Evolutionary conservation across 2,888 invertebrate species (phyloP).

Genomic region (Pachycephus smyrnensis): DNA sequence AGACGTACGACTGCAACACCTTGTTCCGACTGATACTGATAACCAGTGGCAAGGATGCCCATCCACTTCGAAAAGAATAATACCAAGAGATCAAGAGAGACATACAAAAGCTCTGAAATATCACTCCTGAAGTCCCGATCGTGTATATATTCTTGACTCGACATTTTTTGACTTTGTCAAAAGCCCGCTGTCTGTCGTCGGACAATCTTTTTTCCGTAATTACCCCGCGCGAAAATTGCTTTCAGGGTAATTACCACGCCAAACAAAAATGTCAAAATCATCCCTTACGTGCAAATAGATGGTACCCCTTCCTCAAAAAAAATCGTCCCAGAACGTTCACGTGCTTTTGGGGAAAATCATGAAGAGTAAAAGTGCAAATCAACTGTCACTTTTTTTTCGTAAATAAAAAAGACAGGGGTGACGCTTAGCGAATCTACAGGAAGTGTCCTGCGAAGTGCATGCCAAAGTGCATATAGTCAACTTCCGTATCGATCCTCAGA

Average conservation of each 20-base stretch:
- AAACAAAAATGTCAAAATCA: too few relatives aligned
- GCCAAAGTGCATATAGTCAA: not conserved
- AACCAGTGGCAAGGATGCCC: not conserved
- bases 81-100: not conserved
- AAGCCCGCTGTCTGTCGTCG: not conserved
- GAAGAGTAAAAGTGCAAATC: too few relatives aligned
- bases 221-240: not conserved
- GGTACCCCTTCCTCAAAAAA: too few relatives aligned
- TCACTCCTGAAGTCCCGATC: not conserved
- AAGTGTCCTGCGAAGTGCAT: not conserved
- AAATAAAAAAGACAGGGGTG: not conserved
- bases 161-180: not conserved
- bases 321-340: too few relatives aligned
- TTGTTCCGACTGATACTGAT: constrained; percentile 34
- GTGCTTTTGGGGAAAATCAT: too few relatives aligned
- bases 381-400: not conserved
- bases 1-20: constrained; percentile 35
- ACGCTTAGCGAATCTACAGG: not conserved
- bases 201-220: not conserved
- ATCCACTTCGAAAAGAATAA: not conserved
- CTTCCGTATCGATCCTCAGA: not conserved
- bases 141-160: not conserved
- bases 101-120: not conserved
- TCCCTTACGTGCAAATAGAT: too few relatives aligned
- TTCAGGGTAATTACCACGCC: not conserved